phyloP scores from a whole-genome alignment of 2,113 vertebrate genomes.

The Syrrhaptes paradoxus region DNA sequence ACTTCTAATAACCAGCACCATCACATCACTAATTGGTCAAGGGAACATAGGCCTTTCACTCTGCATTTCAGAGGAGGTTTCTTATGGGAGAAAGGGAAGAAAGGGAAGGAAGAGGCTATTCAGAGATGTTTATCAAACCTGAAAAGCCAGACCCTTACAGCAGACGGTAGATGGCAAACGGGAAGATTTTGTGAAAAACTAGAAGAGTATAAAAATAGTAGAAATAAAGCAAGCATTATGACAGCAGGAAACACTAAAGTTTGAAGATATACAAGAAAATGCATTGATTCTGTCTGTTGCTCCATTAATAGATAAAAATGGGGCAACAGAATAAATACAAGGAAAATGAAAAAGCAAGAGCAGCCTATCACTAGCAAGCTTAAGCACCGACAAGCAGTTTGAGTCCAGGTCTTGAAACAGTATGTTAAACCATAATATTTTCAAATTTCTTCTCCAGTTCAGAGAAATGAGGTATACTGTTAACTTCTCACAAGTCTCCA shows the following conservation, averaged over 20 bases:
- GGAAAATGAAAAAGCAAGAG: background rate
- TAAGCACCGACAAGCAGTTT: conserved; percentile 12
- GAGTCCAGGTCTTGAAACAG: conserved; percentile 28
- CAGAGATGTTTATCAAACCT: background rate
- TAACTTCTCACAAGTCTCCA: conserved; percentile 37
- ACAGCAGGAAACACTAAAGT: background rate
- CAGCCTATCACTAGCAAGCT: conserved; percentile 25
- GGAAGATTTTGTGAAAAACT: background rate
- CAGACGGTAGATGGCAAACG: background rate
- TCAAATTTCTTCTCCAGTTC: background rate
- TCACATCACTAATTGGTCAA: background rate
- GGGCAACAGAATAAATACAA: conserved; percentile 27
- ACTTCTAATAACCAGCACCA: background rate
- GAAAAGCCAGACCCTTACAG: background rate
- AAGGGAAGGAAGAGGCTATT: background rate
- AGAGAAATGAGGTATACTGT: background rate
- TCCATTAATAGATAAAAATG: conserved; percentile 46
- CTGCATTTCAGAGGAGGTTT: background rate
- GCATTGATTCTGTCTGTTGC: background rate
- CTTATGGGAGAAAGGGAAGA: background rate
- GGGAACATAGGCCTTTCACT: background rate
- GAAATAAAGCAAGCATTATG: background rate
- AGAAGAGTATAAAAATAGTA: background rate
- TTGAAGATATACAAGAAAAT: background rate
- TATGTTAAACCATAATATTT: conserved; percentile 28